Evolutionary conservation across 2,797 vertebrate species (phyloP), one percentile per base, ranked within the genome.

Genomic region (Smutsia gigantea): DNA sequence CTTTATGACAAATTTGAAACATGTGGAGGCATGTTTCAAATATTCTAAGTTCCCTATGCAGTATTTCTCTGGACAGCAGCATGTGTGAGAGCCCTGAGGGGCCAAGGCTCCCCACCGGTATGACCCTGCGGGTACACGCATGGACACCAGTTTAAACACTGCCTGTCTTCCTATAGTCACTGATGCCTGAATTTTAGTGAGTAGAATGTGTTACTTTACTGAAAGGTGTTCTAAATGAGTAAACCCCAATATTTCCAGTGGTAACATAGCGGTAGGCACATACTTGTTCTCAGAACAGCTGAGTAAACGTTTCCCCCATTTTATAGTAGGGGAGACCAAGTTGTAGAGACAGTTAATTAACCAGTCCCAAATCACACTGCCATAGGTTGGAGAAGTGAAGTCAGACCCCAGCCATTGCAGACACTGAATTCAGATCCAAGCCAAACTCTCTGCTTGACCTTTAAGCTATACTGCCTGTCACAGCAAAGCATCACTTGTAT

Each of bases 31-130:
- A 66, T 3, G 1, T 64, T 90, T 69, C 31, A 55, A 57, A 90
- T 82, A 75, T 72, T 77, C 77, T 29, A 42, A 18, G 18, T 78
- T 51, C 49, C 29, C 14, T 55, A 7, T 37, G 37, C 6, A 9
- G 31, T n/a, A 49, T 51, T 46, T 72, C 61, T 57, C 59, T 51
- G 2, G 5, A 55, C 2, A 39, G 39, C 29, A 69, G 72, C n/a
- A 46, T 0, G 0, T 42, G 37, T 11, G 10, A 49, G 3, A 71
- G 18, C 23, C 19, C 53, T 18, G 19, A 87, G 49, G 59, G 31
- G 25, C 72, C 17, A 3, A 51, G 59, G 13, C 4, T 10, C 37
- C 8, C 0, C 7, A 55, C 3, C 14, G 64, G 14, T 4, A 0
- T 10, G 39, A 59, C 19, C 27, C n/a, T 9, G 21, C 25, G 18